Base-by-base conservation (phyloP, 2,113 vertebrate species). In the Salvelinus sp. region DNA sequence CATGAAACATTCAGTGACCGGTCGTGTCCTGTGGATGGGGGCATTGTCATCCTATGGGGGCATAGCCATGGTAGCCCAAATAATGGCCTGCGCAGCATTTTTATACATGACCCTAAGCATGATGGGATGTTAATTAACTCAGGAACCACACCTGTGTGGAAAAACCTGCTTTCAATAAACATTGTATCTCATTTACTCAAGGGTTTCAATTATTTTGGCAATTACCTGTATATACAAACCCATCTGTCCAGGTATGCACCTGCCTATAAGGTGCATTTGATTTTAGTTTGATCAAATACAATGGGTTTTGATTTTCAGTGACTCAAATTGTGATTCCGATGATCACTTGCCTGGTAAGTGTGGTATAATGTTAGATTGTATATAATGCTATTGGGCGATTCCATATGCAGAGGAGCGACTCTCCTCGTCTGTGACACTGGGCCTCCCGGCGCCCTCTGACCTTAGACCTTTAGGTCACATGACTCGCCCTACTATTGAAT, bases 401-500 rank as follows among this genome's bases (percentile, higher is more conserved):
- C 72, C 85, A 83, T 54, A 88, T 89, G 47, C 89, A 90, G 85
- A 85, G 18, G 81, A 87, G 82, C 58, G 44, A 76, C 72, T 83
- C 50, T 72, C 71, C 63, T 85, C 25, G 25, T 25, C 71, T 85
- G 78, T 75, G 80, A 74, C 83, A 22, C 67, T 67, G 78, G 86
- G 88, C 78, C 80, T 77, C 70, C 20, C 9, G 65, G 85, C 88
- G 83, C 82, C 88, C 89, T 90, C 88, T 87, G 90, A 91, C 89
- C 91, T 84, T 75, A 60, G 50, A 74, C 72, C 75, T 33, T 16
- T 44, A 44, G 38, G 38, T 92, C 88, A 87, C 79, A 76, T 88
- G 85, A 91, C 87, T 87, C 84, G 82, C 78, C 79, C 76, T 81
- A 89, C 84, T 47, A 83, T 82, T 91, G 87, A 91, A 91, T 90